Evolutionary conservation across 64 coral and sea anemone genomes (phyloP), one percentile per base, ranked within the genome.

Genomic region (Platygyra sinensis): DNA sequence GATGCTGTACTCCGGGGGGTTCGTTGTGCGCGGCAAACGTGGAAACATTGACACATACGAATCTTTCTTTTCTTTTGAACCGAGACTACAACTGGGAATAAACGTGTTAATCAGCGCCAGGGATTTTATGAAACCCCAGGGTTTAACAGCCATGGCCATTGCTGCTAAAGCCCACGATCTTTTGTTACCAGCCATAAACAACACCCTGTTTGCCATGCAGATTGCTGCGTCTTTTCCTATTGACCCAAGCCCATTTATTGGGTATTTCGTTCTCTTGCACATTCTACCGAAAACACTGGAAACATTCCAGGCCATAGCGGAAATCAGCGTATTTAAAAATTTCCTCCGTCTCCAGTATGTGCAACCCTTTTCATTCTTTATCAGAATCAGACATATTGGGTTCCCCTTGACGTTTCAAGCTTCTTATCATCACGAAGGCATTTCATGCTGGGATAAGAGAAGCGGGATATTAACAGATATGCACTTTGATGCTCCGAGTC

Each of bases 61-160:
- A 16, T 51, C 89, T 17, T 90, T 89, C 36, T 67, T 33, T 15
- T 52, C 76, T n/a, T 5, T 89, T 29, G 88, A 79, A 36, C 88
- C 88, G 10, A 50, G 72, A 39, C 39, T 90, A 29, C 60, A 90
- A 78, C 89, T 90, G 1, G 89, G 89, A 63, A 81, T 90, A 18
- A 90, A 90, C 19, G 73, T 90, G 54, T 67, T 90, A 65, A 82
- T 90, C 62, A 90, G 89, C 30, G 59, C 55, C 24, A 90, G 78
- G 32, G 64, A 65, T 20, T 63, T 77, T 24, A 82, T 78, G 39
- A 57, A 57, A 57, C 15, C 54, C 11, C 73, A 77, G 0, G 80
- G 80, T 46, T 65, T 90, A 14, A 77, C 89, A 8, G 73, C 89
- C 73, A 78, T 90, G 16, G 89, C 73, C 73, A 78, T 78, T 22